Evolutionary conservation across 2,888 invertebrate species (phyloP), one percentile per base, ranked within the genome.

Genomic region (Oscheius onirici): DNA sequence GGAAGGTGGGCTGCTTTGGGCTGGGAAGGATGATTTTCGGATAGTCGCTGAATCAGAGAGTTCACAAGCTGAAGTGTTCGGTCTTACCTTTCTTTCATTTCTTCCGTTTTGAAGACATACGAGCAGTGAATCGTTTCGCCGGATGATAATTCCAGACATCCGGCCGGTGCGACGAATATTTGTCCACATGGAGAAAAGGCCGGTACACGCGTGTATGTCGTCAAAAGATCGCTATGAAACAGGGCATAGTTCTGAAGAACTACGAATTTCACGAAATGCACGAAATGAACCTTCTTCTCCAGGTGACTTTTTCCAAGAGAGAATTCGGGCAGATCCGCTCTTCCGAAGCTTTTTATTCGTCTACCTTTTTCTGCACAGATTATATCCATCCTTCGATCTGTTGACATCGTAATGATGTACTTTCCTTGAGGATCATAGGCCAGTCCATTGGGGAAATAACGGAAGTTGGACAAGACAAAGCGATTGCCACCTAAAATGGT

Each of bases 121-220:
- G 91, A 91, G 0, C 91, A 90, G 83, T 91, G 91, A n/a, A 89
- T 88, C 51, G 87, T 83, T 49, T 86, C 86, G n/a, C 89, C 86
- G 34, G 88, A 78, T 11, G 82, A 55, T 70, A 83, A 84, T 26
- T 86, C 44, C 49, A 83, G 84, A 1, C 77, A 84, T 17, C 77
- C 84, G 82, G 26, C 65, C 0, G 99, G 97, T 0, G 93, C 93
- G n/a, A 97, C 91, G 24, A 99, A 89, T 57, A 97, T 89, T 85
- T 92, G 91, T 0, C 97, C 99, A 88, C 96, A 95, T 0, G 95
- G 95, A 28, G 94, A 93, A 87, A 95, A 99, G 57, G 92, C 91
- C 28, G 97, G 89, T 43, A 97, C 91, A 49, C 99, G 91, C 87
- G 94, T 96, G 89, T 95, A 99, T 0, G 97, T 94, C 88, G 95